A percentile compares a stretch with the other conserved stretches of the same genome.
phyloP scores from a whole-genome alignment of 2,888 invertebrate species.

The Melanostoma mellinum region DNA sequence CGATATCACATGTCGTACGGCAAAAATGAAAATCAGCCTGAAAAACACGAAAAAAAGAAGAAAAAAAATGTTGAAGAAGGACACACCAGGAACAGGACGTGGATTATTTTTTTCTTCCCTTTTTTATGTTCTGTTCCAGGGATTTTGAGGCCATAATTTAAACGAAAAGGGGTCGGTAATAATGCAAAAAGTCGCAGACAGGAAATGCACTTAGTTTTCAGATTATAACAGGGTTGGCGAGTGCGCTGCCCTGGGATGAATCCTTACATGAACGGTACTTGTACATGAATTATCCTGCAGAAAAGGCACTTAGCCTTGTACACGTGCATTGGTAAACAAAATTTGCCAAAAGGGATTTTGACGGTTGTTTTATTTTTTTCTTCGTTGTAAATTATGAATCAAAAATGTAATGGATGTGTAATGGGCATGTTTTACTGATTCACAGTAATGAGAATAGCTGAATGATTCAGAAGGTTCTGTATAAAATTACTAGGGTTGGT shows the following conservation, averaged over 20 bases:
- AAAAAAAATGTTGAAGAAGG: conserved; percentile 17
- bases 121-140: conserved; percentile 1
- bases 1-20: conserved; percentile 56
- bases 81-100: conserved; percentile 22
- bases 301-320: conserved; percentile 41
- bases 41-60: conserved; percentile 19
- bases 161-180: conserved; percentile 30
- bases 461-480: background rate
- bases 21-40: conserved; percentile 37
- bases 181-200: conserved; percentile 50
- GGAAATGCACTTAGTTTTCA: conserved; percentile 64
- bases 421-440: conserved; percentile 25
- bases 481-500: conserved; percentile 11
- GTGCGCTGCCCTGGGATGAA: conserved; percentile 18
- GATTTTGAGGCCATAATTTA: conserved; percentile 52
- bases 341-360: conserved; percentile 10
- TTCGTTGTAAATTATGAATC: conserved; percentile 35
- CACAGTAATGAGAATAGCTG: conserved; percentile 9
- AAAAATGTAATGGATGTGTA: conserved; percentile 53
- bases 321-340: conserved; percentile 41
- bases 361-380: background rate
- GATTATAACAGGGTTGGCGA: conserved; percentile 58
- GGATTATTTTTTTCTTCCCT: background rate
- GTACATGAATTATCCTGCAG: conserved; percentile 50
- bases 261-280: conserved; percentile 15